Conservation (phyloP, 2,797 vertebrate genomes). For the Lateolabrax maculatus region DNA sequence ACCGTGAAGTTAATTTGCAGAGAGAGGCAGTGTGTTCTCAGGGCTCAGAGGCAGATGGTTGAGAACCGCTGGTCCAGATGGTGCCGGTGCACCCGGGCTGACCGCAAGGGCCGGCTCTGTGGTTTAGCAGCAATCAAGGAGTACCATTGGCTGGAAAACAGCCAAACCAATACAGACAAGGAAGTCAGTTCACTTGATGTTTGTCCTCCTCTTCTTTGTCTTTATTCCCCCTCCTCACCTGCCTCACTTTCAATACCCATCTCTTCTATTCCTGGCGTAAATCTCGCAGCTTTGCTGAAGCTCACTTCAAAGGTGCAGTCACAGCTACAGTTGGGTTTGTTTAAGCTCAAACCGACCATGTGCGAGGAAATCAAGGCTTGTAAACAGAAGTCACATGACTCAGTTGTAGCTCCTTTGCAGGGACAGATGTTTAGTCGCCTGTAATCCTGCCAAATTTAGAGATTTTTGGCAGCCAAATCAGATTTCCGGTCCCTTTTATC, state of each 20-base stretch:
- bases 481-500: background rate
- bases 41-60: slow-evolving; percentile 36
- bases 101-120: background rate
- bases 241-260: background rate
- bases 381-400: slow-evolving; percentile 18
- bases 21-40: background rate
- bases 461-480: slow-evolving; percentile 29
- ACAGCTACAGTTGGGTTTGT: background rate
- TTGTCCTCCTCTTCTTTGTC: background rate
- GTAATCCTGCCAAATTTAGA: background rate
- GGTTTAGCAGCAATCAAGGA: background rate
- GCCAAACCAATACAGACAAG: background rate
- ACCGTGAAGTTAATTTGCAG: slow-evolving; percentile 28
- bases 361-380: background rate
- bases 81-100: background rate
- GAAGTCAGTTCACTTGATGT: background rate
- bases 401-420: background rate
- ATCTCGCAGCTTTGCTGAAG: too few species aligned
- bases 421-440: background rate
- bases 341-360: background rate
- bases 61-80: slow-evolving; percentile 28
- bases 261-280: fast-evolving
- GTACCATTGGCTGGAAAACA: slow-evolving; percentile 1
- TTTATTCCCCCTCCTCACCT: background rate
- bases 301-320: background rate